These are phyloP conservation scores for Cyphomyrus plagiostoma DNA, from an alignment of 2,113 vertebrate genomes.

Conservation along the genomic window DNA sequence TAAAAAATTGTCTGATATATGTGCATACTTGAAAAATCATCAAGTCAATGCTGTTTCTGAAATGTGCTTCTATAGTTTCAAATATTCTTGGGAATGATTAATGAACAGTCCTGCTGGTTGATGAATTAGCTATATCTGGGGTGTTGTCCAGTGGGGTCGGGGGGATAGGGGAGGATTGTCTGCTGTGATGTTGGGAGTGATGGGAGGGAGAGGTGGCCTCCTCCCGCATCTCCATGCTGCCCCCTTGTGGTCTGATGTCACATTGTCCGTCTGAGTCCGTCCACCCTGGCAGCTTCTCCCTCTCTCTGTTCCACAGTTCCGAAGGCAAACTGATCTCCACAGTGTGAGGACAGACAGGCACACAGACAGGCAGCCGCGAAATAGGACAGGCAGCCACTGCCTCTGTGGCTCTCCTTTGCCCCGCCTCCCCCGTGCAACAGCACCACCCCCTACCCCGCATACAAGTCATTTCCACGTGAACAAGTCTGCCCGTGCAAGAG, in stretches of 20 bases:
- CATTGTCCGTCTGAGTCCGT: conserved; percentile 25
- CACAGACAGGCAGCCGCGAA: conserved; percentile 40
- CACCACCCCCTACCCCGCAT: not conserved
- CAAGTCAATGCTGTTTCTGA: not conserved
- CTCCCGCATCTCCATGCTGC: not conserved
- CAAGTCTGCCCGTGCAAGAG: not conserved
- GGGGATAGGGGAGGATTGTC: not conserved
- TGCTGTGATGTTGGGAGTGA: not conserved
- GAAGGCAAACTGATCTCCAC: conserved; percentile 96
- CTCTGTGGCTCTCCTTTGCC: conserved; percentile 9
- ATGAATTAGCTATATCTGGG: not conserved
- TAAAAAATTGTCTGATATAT: not conserved
- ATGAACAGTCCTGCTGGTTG: not conserved
- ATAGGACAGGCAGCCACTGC: conserved; percentile 25
- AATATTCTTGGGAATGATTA: conserved; percentile 4
- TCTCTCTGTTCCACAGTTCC: conserved; percentile 82
- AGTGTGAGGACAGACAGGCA: conserved; percentile 77
- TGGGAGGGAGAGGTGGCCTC: not conserved
- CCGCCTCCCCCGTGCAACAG: not conserved
- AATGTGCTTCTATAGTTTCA: not conserved
- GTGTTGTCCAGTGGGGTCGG: not conserved
- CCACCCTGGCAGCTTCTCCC: conserved; percentile 63
- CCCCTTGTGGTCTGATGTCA: not conserved
- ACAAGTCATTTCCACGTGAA: not conserved
- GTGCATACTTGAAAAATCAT: not conserved